These are phyloP conservation scores for Cygnus atratus DNA, from an alignment of 2,113 vertebrate species.

Conservation along the genomic window DNA sequence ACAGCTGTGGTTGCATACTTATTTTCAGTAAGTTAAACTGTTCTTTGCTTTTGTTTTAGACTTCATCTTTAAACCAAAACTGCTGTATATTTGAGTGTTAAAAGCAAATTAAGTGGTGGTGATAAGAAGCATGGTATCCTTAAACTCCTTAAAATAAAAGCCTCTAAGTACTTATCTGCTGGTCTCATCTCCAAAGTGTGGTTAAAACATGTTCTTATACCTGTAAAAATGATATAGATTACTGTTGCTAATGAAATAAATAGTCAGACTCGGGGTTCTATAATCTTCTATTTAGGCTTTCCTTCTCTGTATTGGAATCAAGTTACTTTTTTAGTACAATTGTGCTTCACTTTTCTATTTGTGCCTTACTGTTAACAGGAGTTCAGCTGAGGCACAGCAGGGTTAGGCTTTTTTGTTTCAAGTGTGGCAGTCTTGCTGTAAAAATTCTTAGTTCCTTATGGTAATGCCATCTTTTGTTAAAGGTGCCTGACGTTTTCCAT, in stretches of 20 bases:
- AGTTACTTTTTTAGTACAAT: not conserved
- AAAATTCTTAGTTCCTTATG: not conserved
- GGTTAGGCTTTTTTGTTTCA: not conserved
- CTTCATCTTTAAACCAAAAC: not conserved
- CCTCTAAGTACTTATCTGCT: not conserved
- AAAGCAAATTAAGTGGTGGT: not conserved
- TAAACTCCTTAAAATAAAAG: not conserved
- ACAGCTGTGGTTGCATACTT: conserved; percentile 94
- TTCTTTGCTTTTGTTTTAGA: not conserved
- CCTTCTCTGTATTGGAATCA: not conserved
- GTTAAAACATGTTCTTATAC: not conserved
- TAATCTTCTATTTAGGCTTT: not conserved
- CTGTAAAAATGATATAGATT: not conserved
- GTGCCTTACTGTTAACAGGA: not conserved
- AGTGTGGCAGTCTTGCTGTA: not conserved
- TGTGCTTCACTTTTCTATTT: not conserved
- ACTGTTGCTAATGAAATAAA: not conserved
- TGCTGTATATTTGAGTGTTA: not conserved
- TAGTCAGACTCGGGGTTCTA: not conserved
- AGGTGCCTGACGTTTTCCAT: not conserved
- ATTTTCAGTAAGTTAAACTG: conserved; percentile 90
- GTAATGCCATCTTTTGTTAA: not conserved
- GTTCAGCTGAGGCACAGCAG: not conserved
- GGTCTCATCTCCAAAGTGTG: not conserved
- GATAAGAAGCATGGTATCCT: not conserved